Percentiles rank a stretch among this genome's conserved stretches.
Conservation (phyloP, 1,140 invertebrate genomes). For the Drosophila lacertosa region DNA sequence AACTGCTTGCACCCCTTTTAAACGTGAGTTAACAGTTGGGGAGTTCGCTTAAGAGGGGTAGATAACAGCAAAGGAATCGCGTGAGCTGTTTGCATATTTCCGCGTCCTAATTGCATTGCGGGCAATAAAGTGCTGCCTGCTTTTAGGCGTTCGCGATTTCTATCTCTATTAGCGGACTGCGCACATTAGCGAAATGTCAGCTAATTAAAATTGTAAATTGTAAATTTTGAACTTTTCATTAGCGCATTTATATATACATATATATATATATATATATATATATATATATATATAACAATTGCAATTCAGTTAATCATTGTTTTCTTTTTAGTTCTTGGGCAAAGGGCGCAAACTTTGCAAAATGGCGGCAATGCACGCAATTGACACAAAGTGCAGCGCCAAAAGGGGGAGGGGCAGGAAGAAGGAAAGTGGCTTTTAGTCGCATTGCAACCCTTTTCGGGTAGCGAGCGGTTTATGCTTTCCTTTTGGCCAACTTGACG, state of each 20-base stretch:
- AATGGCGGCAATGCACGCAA: conserved; percentile 59
- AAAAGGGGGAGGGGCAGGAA: neutral
- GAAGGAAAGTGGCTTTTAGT: neutral
- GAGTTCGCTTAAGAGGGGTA: neutral
- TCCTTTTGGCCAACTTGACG: conserved; percentile 41
- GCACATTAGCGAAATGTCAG: conserved; percentile 59
- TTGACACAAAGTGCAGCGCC: neutral
- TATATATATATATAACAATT: no score
- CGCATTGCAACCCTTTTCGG: conserved; percentile 19
- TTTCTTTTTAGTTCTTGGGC: conserved; percentile 8
- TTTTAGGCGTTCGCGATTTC: conserved; percentile 26
- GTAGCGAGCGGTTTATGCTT: conserved; percentile 48
- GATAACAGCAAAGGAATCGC: conserved; percentile 25
- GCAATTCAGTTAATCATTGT: no score
- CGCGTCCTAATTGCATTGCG: conserved; percentile 23
- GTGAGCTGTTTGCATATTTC: conserved; percentile 29
- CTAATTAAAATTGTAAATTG: conserved; percentile 80
- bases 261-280: no score
- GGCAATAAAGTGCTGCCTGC: conserved; percentile 20
- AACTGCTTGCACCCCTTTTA: conserved; percentile 1
- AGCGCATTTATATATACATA: conserved; percentile 17
- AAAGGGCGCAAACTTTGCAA: conserved; percentile 29
- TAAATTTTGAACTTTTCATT: conserved; percentile 73
- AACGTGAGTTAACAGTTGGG: neutral
- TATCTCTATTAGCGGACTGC: conserved; percentile 19